phyloP scores from a whole-genome alignment of 2,797 vertebrate genomes.

The Chiloscyllium punctatum region DNA sequence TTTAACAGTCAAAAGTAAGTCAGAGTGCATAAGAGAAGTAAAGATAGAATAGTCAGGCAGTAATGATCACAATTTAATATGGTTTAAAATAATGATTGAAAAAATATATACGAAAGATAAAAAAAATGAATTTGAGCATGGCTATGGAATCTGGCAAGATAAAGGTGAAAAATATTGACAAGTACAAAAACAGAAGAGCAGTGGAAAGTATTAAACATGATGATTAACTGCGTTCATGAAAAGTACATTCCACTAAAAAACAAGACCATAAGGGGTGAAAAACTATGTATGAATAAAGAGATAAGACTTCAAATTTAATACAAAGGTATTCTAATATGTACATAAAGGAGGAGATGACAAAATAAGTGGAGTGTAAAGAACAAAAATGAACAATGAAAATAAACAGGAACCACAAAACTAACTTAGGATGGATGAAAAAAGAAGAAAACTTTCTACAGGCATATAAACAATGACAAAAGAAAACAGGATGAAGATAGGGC shows the following conservation, averaged over 20 bases:
- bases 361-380: too few relatives aligned
- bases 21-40: too few relatives aligned
- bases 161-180: not conserved
- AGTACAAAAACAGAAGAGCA: not conserved
- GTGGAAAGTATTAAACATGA: not conserved
- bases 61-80: too few relatives aligned
- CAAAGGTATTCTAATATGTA: too few relatives aligned
- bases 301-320: too few relatives aligned
- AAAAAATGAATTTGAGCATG: not conserved
- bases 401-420: too few relatives aligned
- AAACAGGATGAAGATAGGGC: not conserved
- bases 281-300: too few relatives aligned
- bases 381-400: too few relatives aligned
- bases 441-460: not conserved
- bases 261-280: not conserved
- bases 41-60: too few relatives aligned
- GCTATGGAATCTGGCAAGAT: not conserved
- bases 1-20: too few relatives aligned
- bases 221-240: not conserved
- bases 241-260: not conserved
- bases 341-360: too few relatives aligned
- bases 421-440: not conserved
- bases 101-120: not conserved
- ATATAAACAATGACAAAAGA: not conserved
- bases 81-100: too few relatives aligned